Evolutionary conservation across 2,888 invertebrate species (phyloP).

Genomic region (Drosophila kanekoi): DNA sequence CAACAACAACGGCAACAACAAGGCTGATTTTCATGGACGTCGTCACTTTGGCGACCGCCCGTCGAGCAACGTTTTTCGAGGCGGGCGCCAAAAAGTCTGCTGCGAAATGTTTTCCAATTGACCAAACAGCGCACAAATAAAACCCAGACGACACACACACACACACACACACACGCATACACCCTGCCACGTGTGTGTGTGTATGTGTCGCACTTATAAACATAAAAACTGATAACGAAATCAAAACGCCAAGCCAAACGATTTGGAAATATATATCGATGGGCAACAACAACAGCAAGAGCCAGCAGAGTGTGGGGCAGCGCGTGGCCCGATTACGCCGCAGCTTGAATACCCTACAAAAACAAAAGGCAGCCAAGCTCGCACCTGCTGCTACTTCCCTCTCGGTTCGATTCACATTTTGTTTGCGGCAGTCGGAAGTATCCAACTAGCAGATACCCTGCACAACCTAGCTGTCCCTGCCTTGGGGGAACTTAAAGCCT

Average conservation of each 20-base stretch:
- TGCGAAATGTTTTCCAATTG: slow-evolving; percentile 80
- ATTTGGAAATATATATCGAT: slow-evolving; percentile 69
- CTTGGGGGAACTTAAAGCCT: no score
- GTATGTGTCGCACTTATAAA: slow-evolving; percentile 70
- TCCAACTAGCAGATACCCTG: no score
- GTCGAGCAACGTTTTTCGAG: slow-evolving; percentile 40
- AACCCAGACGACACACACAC: slow-evolving; percentile 55
- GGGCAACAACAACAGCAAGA: slow-evolving; percentile 25
- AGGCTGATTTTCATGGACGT: slow-evolving; percentile 29
- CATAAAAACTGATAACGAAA: slow-evolving; percentile 80
- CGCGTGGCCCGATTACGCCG: not conserved
- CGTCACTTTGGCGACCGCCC: slow-evolving; percentile 70
- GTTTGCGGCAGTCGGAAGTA: no score
- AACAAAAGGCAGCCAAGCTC: no score
- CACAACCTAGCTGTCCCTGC: no score
- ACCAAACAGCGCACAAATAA: slow-evolving; percentile 78
- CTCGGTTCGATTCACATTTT: no score
- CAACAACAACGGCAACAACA: slow-evolving; percentile 23
- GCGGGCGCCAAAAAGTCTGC: slow-evolving; percentile 76
- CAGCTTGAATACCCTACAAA: slow-evolving; percentile 6
- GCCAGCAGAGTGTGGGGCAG: no score
- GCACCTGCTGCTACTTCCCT: no score
- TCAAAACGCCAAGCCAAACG: slow-evolving; percentile 81
- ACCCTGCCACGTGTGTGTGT: slow-evolving; percentile 36
- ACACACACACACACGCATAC: no score